Base-by-base conservation (phyloP, 2,113 vertebrate species). In the Fulmarus glacialis region DNA sequence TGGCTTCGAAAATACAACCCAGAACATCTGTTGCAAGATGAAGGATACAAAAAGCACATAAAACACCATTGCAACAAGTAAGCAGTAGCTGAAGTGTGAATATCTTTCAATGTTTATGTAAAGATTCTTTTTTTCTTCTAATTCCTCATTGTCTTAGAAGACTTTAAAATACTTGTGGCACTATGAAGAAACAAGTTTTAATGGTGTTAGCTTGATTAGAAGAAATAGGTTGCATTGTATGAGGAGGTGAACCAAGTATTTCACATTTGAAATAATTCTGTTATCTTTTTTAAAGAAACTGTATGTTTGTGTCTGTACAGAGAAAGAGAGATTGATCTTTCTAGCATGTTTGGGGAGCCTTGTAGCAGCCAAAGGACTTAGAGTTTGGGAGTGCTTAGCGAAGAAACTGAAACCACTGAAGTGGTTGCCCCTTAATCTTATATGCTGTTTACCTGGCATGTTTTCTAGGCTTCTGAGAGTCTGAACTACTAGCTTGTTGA, bases 41-140 rank as follows among this genome's bases (percentile, higher is more conserved):
- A 99, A 78, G 99, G 99, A 70, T 99, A 99, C 98, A 99, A 99
- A 97, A 99, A 99, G 89, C 99, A 99, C 95, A 98, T 99, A 95
- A 99, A 99, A 94, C 99, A 99, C 89, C 99, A 99, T 89, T 99
- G 99, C 97, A 99, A 99, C 98, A 99, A 99, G 99, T 99, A 99
- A 93, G 99, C 93, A 68, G 48, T 74, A 74, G 59, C 75, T 62
- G 15, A 95, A 96, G 29, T 29, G 12, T 55, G 30, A 32, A 70
- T 50, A 32, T 71, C 47, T 88, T 86, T 64, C 1, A 1, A 0
- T 55, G 15, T 64, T 67, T 43, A 42, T 75, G n/a, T 19, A 8
- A 62, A 80, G 42, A 30, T 82, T 38, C 8, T 32, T 52, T 62
- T 40, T 78, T 82, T 48, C 22, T 87, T 86, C 27, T 53, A 32